These are phyloP conservation scores for Lomographa bimaculata DNA, from an alignment of 2,888 invertebrate genomes.

Conservation along the genomic window DNA sequence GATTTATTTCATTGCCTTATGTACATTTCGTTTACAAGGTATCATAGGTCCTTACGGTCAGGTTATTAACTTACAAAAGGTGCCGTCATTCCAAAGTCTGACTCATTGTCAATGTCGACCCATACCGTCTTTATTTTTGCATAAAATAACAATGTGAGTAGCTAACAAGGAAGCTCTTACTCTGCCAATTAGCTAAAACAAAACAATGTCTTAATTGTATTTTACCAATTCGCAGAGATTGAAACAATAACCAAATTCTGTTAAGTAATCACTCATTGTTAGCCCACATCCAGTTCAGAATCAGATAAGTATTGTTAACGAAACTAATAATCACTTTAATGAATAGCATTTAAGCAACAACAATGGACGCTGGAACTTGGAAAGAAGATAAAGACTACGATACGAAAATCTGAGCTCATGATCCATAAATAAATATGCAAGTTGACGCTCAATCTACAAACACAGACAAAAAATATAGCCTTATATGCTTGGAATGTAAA, in stretches of 20 bases:
- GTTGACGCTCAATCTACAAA: slow-evolving; percentile 23
- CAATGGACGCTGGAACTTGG: slow-evolving; percentile 38
- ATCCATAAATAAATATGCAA: slow-evolving; percentile 32
- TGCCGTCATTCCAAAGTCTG: slow-evolving; percentile 11
- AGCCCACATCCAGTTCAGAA: slow-evolving; percentile 29
- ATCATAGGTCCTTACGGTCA: too few relatives aligned
- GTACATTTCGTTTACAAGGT: too few relatives aligned
- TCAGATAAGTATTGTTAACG: slow-evolving; percentile 46
- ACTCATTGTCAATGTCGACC: slow-evolving; percentile 10
- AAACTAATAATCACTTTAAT: slow-evolving; percentile 52
- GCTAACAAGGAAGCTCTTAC: background rate
- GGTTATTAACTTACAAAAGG: slow-evolving; percentile 14
- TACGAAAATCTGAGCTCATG: slow-evolving; percentile 31
- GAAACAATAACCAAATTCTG: slow-evolving; percentile 34
- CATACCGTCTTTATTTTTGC: slow-evolving; percentile 1
- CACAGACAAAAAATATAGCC: slow-evolving; percentile 28
- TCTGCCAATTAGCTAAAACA: slow-evolving; percentile 16
- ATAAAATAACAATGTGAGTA: background rate
- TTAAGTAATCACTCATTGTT: slow-evolving; percentile 46
- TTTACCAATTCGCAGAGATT: too few relatives aligned
- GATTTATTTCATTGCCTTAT: too few relatives aligned
- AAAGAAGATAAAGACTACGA: slow-evolving; percentile 23
- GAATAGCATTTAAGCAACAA: slow-evolving; percentile 37
- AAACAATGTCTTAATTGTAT: too few relatives aligned
- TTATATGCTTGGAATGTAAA: slow-evolving; percentile 33